Evolutionary conservation across 2,888 invertebrate genomes (phyloP).

Genomic region (Monoplex corrugatus): DNA sequence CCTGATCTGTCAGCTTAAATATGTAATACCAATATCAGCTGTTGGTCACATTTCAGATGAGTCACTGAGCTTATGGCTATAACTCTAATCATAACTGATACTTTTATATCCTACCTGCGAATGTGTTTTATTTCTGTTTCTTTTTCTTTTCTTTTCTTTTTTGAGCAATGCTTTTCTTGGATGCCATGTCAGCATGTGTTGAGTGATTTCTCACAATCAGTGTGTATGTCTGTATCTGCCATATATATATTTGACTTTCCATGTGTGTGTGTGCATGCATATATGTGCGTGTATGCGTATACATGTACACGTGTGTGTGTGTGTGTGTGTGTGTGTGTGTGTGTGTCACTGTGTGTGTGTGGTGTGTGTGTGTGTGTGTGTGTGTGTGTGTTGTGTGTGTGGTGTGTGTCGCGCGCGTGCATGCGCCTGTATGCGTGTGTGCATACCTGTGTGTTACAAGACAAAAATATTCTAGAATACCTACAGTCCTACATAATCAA

Average conservation of each 20-base stretch:
- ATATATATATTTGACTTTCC: neutral
- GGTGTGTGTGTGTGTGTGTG: neutral
- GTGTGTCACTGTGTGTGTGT: conserved; percentile 4
- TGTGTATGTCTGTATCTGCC: neutral
- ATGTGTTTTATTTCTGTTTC: neutral
- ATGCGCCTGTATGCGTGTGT: neutral
- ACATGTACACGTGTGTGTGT: neutral
- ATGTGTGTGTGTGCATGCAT: neutral
- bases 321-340: conserved; percentile 9
- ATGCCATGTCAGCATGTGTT: neutral
- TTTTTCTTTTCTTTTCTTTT: neutral
- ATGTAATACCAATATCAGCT: no score
- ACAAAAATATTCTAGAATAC: neutral
- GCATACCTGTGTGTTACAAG: neutral
- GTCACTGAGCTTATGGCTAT: no score
- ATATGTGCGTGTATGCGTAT: neutral
- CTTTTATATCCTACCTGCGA: neutral
- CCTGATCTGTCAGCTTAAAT: no score
- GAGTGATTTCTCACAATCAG: neutral
- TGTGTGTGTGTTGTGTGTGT: conserved; percentile 7
- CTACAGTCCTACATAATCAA: neutral
- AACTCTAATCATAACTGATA: neutral
- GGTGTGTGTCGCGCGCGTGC: neutral
- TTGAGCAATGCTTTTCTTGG: no score
- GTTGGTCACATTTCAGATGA: no score